These are phyloP conservation scores for Spheniscus mendiculus DNA, from an alignment of 2,113 vertebrate genomes.

Conservation along the genomic window DNA sequence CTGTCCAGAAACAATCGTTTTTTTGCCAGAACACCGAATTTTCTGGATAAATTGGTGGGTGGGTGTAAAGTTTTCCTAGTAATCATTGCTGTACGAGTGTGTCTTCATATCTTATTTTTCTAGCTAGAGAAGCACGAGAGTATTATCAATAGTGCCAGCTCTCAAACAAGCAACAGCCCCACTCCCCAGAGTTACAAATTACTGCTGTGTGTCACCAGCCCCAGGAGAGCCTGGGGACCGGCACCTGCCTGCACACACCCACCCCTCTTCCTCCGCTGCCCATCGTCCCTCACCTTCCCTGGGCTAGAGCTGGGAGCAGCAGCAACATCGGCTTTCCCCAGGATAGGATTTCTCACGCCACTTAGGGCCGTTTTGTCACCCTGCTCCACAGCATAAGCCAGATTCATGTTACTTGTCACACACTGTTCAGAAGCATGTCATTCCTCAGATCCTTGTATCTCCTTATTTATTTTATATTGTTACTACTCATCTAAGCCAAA, in stretches of 20 bases:
- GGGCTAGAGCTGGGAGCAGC: neutral
- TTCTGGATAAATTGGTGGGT: neutral
- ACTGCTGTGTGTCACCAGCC: neutral
- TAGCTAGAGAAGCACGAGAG: neutral
- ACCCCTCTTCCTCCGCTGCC: neutral
- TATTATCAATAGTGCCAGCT: neutral
- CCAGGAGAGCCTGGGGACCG: neutral
- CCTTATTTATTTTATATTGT: neutral
- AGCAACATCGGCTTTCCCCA: neutral
- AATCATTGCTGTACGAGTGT: neutral
- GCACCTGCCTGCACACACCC: accelerated
- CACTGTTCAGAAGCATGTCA: neutral
- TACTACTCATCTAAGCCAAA: neutral
- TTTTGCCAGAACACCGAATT: neutral
- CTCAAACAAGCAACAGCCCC: neutral
- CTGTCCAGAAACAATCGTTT: neutral
- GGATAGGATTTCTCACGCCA: neutral
- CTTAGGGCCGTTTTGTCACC: neutral
- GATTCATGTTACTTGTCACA: accelerated
- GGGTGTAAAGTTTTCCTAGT: neutral
- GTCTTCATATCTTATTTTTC: neutral
- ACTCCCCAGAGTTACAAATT: neutral
- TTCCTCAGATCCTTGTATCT: neutral
- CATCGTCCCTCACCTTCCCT: neutral
- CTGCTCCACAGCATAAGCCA: neutral